Conservation (phyloP, 2,888 invertebrate genomes). For the Galerucella calmariensis region DNA sequence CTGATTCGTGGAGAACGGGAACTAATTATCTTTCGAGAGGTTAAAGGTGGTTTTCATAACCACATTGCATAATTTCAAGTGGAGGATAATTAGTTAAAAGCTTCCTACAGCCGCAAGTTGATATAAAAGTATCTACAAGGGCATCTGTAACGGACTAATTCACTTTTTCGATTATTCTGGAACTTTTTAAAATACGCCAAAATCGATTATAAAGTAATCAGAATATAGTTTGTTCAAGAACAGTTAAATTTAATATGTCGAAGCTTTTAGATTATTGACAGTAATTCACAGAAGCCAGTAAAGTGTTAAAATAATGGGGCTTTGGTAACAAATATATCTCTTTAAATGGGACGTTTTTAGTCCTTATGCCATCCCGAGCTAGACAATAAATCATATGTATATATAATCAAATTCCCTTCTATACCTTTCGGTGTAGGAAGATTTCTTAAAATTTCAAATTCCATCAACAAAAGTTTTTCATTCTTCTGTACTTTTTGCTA, state of each 20-base stretch:
- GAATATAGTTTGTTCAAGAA: neutral
- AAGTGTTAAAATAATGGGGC: no score
- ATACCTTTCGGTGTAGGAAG: no score
- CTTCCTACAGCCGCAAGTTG: neutral
- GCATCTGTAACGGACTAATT: neutral
- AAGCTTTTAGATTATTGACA: neutral
- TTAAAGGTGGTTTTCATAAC: neutral
- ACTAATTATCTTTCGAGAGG: conserved; percentile 2
- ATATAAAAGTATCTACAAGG: neutral
- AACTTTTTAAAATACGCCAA: neutral
- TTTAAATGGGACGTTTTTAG: no score
- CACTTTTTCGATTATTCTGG: neutral
- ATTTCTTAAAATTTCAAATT: no score
- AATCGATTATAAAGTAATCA: neutral
- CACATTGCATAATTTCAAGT: neutral
- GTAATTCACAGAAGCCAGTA: neutral
- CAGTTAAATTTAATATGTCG: neutral
- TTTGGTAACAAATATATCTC: neutral
- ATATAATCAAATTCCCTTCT: no score
- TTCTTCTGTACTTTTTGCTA: no score
- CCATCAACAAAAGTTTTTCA: no score
- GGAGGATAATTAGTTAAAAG: neutral
- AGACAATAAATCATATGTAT: no score
- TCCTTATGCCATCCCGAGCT: no score
- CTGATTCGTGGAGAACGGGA: neutral